A percentile compares a stretch with the other conserved stretches of the same genome.
phyloP scores from a whole-genome alignment of 2,888 invertebrate genomes.

The Himalopsyche japonica region DNA sequence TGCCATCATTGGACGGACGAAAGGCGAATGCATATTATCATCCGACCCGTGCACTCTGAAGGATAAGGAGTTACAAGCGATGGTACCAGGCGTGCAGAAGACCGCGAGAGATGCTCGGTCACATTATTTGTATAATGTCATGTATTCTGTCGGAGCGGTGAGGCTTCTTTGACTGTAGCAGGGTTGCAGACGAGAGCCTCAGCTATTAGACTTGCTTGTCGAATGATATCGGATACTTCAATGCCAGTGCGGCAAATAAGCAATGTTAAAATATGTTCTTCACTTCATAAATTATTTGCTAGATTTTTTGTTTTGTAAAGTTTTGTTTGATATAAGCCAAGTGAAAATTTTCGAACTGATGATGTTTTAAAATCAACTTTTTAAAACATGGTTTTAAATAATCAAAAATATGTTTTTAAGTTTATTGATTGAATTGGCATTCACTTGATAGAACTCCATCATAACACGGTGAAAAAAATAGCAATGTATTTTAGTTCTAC shows the following conservation, averaged over 20 bases:
- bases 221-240: constrained; percentile 15
- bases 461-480: too few relatives aligned
- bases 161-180: constrained; percentile 12
- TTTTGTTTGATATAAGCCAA: too few relatives aligned
- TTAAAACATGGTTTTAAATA: too few relatives aligned
- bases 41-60: constrained; percentile 5
- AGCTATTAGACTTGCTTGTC: not conserved
- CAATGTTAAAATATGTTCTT: too few relatives aligned
- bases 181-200: constrained; percentile 8
- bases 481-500: too few relatives aligned
- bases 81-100: constrained; percentile 15
- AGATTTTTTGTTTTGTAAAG: too few relatives aligned
- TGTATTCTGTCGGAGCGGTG: constrained; percentile 34
- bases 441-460: too few relatives aligned
- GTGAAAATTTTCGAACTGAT: too few relatives aligned
- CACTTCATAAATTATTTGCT: too few relatives aligned
- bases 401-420: too few relatives aligned
- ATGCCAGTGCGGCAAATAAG: not conserved
- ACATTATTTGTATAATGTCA: constrained; percentile 40
- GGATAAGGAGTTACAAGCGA: not conserved
- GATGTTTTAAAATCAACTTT: too few relatives aligned
- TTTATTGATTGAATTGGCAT: too few relatives aligned
- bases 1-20: constrained; percentile 16
- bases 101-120: constrained; percentile 27
- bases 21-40: constrained; percentile 33